Percentiles rank a stretch among this genome's conserved stretches.
phyloP scores from a whole-genome alignment of 2,797 vertebrate species.

The Coilia nasus region DNA sequence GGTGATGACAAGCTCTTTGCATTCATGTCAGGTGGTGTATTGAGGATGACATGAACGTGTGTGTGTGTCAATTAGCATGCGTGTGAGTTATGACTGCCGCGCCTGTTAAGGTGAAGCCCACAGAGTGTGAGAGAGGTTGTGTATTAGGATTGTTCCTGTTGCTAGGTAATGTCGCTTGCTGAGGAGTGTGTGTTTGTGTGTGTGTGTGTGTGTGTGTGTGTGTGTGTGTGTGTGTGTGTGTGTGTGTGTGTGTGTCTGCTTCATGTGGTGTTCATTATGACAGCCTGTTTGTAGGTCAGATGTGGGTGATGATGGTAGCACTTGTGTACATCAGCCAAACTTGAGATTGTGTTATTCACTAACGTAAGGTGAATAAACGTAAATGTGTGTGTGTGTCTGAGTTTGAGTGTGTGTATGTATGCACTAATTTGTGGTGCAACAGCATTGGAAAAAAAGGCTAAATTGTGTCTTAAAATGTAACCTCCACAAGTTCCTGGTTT shows the following conservation, averaged over 20 bases:
- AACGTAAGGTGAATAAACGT: background rate
- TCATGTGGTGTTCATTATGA: background rate
- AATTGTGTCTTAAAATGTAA: background rate
- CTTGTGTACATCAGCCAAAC: background rate
- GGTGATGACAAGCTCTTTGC: slow-evolving; percentile 14
- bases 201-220: too few relatives aligned
- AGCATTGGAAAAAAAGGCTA: background rate
- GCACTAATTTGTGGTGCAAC: background rate
- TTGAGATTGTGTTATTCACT: background rate
- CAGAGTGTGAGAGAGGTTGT: background rate
- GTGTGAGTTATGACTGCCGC: background rate
- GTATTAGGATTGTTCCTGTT: background rate
- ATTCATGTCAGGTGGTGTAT: background rate
- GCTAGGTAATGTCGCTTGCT: slow-evolving; percentile 1
- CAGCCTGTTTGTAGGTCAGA: background rate
- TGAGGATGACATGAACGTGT: background rate
- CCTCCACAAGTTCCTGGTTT: background rate
- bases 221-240: background rate
- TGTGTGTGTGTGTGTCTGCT: background rate
- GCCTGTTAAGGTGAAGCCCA: background rate
- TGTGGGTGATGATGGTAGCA: background rate
- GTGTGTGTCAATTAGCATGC: background rate
- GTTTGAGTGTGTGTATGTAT: background rate
- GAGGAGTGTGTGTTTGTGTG: background rate
- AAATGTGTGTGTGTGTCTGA: background rate